Conservation (phyloP, 2,113 vertebrate genomes). For the Sphaerodactylus townsendi region DNA sequence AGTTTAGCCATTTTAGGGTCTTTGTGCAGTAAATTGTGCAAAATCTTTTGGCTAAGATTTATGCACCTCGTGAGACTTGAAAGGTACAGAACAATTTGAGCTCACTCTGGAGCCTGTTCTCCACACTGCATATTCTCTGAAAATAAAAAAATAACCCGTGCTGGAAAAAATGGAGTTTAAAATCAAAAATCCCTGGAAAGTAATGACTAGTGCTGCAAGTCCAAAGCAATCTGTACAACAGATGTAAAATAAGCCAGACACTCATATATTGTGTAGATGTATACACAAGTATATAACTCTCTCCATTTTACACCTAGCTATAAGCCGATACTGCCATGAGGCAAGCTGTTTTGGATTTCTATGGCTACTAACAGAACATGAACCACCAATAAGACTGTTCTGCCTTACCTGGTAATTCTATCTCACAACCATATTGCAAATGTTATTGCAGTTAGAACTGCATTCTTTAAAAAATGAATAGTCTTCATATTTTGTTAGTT, state of each 20-base stretch:
- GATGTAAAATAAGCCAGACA: neutral
- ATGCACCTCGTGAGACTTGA: neutral
- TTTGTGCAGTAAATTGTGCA: constrained; percentile 40
- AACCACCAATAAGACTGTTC: neutral
- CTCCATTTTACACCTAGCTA: neutral
- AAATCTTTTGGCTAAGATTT: constrained; percentile 20
- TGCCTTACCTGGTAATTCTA: no score
- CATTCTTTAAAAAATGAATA: no score
- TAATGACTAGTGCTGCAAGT: neutral
- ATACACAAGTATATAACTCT: neutral
- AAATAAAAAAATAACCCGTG: neutral
- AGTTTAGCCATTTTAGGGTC: constrained; percentile 22
- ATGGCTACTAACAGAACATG: neutral
- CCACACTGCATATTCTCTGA: neutral
- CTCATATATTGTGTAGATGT: neutral
- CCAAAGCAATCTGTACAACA: neutral
- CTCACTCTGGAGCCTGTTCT: neutral
- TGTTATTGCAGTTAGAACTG: no score
- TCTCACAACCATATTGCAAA: no score
- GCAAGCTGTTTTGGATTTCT: neutral
- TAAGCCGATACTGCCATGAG: neutral
- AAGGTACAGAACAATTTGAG: neutral
- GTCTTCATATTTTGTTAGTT: no score
- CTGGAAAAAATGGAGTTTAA: neutral
- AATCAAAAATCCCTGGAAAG: neutral